phyloP scores from a whole-genome alignment of 2,113 vertebrate species.

The Lampris megalopsis region DNA sequence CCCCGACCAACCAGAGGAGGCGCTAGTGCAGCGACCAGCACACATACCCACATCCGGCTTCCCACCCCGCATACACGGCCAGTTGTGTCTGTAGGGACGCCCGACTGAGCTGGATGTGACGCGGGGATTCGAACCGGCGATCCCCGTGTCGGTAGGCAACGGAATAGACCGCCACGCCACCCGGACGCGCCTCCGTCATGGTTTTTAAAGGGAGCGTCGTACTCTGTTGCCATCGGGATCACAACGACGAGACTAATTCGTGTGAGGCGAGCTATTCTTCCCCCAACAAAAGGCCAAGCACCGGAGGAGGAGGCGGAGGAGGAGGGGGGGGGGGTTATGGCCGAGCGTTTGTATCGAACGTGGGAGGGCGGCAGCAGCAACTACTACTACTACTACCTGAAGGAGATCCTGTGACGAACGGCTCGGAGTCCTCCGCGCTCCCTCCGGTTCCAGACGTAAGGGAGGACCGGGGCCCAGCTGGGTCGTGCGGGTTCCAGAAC shows the following conservation, averaged over 20 bases:
- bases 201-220: background rate
- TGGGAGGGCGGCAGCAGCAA: background rate
- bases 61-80: too few species aligned
- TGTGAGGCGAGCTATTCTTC: slow-evolving; percentile 43
- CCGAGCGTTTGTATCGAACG: slow-evolving; percentile 39
- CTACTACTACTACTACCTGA: slow-evolving; percentile 1
- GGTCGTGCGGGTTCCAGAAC: slow-evolving; percentile 11
- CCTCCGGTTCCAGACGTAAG: slow-evolving; percentile 22
- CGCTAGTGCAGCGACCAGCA: too few species aligned
- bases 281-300: slow-evolving; percentile 42
- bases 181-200: too few species aligned
- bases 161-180: too few species aligned
- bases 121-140: too few species aligned
- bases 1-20: too few species aligned
- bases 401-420: slow-evolving; percentile 41
- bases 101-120: too few species aligned
- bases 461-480: slow-evolving; percentile 36
- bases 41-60: too few species aligned
- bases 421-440: slow-evolving; percentile 21
- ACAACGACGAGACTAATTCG: slow-evolving; percentile 49
- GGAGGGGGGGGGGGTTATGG: slow-evolving; percentile 30
- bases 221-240: slow-evolving; percentile 27
- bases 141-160: too few species aligned
- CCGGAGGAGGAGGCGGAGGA: slow-evolving; percentile 5
- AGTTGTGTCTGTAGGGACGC: too few species aligned